Percentiles rank a stretch among this genome's conserved stretches.
Evolutionary conservation across 2,113 vertebrate species (phyloP).

Genomic region (Rhynchopsitta pachyrhyncha): DNA sequence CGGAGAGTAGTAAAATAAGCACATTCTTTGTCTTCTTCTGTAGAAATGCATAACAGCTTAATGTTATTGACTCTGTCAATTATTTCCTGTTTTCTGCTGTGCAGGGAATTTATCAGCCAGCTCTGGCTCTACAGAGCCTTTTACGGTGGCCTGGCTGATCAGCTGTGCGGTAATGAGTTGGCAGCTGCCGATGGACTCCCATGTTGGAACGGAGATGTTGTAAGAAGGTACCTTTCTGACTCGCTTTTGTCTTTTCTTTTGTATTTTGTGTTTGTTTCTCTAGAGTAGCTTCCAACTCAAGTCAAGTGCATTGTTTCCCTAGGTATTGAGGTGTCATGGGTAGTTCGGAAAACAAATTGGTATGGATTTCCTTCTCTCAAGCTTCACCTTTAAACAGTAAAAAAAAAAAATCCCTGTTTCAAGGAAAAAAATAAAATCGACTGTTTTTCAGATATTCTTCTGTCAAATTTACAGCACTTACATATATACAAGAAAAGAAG

Average conservation of each 20-base stretch:
- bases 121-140: constrained; percentile 79
- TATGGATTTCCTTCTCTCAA: background rate
- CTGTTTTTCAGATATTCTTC: background rate
- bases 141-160: constrained; percentile 82
- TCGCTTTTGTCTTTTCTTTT: background rate
- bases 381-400: background rate
- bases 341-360: background rate
- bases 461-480: background rate
- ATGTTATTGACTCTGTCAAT: background rate
- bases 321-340: background rate
- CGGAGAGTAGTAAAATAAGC: background rate
- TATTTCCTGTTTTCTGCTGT: background rate
- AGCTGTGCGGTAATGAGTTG: constrained; percentile 80
- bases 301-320: background rate
- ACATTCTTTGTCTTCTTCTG: background rate
- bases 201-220: constrained; percentile 85
- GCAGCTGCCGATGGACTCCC: constrained; percentile 74
- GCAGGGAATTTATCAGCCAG: constrained; percentile 83
- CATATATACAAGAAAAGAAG: background rate
- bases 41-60: background rate
- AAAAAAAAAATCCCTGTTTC: background rate
- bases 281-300: fast-evolving
- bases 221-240: constrained; percentile 76
- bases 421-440: background rate
- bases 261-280: background rate